A percentile compares a stretch with the other conserved stretches of the same genome.
These are phyloP conservation scores for Drosophila truncata DNA, from an alignment of 1,140 invertebrate genomes.

Conservation along the genomic window DNA sequence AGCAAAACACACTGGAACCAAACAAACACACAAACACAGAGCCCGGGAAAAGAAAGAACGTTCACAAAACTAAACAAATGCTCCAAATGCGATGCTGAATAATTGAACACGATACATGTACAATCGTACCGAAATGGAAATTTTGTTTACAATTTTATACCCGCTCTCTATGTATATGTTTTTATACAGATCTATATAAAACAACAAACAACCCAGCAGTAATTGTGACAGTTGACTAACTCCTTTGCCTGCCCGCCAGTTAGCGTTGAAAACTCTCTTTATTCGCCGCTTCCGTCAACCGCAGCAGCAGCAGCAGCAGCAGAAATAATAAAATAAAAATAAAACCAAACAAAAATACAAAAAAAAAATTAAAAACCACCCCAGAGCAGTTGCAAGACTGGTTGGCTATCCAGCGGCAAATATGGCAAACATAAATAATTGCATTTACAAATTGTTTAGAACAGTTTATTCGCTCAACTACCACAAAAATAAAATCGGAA, in stretches of 20 bases:
- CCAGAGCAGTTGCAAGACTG: conserved; percentile 47
- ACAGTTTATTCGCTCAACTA: conserved; percentile 42
- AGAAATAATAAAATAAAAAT: conserved; percentile 19
- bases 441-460: conserved; percentile 65
- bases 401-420: conserved; percentile 26
- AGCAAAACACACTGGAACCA: conserved; percentile 52
- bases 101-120: conserved; percentile 59
- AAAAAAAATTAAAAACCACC: conserved; percentile 34
- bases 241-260: conserved; percentile 62
- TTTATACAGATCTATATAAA: conserved; percentile 19
- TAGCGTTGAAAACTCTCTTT: conserved; percentile 52
- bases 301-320: conserved; percentile 9
- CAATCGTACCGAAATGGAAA: conserved; percentile 57
- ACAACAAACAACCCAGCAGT: conserved; percentile 31
- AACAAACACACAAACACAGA: conserved; percentile 37
- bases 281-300: conserved; percentile 64
- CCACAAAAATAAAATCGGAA: conserved; percentile 10
- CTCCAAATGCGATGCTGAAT: conserved; percentile 61
- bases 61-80: conserved; percentile 65
- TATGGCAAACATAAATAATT: conserved; percentile 56
- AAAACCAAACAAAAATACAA: conserved; percentile 12
- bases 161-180: background rate
- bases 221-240: conserved; percentile 80
- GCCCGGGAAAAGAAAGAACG: conserved; percentile 19
- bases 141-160: conserved; percentile 71